A percentile compares a stretch with the other conserved stretches of the same genome.
Evolutionary conservation across 1,140 invertebrate species (phyloP).

Genomic region (Drosophila auraria): DNA sequence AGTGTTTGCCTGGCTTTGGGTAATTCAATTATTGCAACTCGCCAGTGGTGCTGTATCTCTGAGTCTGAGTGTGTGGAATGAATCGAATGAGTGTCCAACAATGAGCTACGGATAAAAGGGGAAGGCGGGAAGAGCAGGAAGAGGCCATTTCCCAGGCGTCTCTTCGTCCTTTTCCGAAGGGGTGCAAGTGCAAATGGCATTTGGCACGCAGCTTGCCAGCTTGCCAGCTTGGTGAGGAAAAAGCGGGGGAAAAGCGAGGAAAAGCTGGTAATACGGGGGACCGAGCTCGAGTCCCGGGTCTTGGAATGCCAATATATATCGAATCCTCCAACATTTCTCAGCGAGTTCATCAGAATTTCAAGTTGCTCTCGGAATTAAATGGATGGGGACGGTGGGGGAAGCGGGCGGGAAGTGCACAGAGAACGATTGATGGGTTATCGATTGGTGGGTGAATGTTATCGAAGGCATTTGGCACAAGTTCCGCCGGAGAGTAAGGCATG

Average conservation of each 20-base stretch:
- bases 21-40: slow-evolving; percentile 48
- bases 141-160: slow-evolving; percentile 16
- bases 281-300: slow-evolving; percentile 5
- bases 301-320: slow-evolving; percentile 44
- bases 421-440: slow-evolving; percentile 38
- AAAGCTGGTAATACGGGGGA: background rate
- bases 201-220: slow-evolving; percentile 52
- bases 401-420: slow-evolving; percentile 27
- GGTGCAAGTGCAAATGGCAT: slow-evolving; percentile 57
- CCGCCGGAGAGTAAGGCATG: background rate
- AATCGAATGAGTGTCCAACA: slow-evolving; percentile 33
- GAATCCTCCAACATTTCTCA: slow-evolving; percentile 35
- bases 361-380: slow-evolving; percentile 22
- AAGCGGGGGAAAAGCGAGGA: background rate
- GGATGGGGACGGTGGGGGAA: background rate
- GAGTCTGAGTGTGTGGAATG: slow-evolving; percentile 31
- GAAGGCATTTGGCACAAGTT: slow-evolving; percentile 9
- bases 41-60: slow-evolving; percentile 4
- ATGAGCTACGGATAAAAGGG: slow-evolving; percentile 38
- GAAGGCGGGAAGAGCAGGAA: slow-evolving; percentile 20
- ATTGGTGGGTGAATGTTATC: slow-evolving; percentile 51
- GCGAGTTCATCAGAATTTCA: slow-evolving; percentile 37
- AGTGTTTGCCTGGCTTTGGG: slow-evolving; percentile 46
- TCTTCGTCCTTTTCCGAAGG: slow-evolving; percentile 21
- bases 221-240: background rate